Base-by-base conservation (phyloP, 2,113 vertebrate species). In the Atlantisia rogersi region DNA sequence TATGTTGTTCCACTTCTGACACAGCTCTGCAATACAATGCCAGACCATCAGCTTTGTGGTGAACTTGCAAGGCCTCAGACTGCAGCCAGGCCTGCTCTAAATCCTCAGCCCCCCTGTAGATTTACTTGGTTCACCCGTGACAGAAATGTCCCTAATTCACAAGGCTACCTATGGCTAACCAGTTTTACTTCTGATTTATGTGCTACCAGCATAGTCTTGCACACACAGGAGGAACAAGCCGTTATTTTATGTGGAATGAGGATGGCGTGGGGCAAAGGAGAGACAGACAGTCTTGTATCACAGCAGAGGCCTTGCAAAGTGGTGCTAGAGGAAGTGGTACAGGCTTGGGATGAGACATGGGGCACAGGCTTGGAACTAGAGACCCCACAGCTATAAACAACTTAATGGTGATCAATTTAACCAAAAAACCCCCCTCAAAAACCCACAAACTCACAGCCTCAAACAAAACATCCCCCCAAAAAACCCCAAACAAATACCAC, bases 321-420 rank as follows among this genome's bases (percentile, higher is more conserved):
- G 21, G 52, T 26, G n/a, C 39, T 0, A 0, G 31, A 44, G n/a
- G 50, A 35, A 2, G 13, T 22, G 6, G 8, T 9, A 12, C 15
- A 13, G 28, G 44, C n/a, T 12, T 74, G 39, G 28, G 28, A 28
- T 7, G 37, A 56, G 59, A 73, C 17, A 9, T 76, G 28, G 15
- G 17, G 12, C 20, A 35, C 18, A 52, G 17, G 31, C 69, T 37
- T 42, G 62, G 55, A 26, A 71, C 13, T 5, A 4, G 58, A 60
- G 40, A 68, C 5, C 25, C 26, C 13, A 7, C 31, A 39, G 39
- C 29, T 39, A 15, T 39, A 59, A 65, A 40, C 24, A 37, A 22
- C 26, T 50, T 16, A 22, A 29, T 12, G 21, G 12, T 3, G 10
- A 40, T 40, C 62, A 37, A 52, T 52, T 25, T 52, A 52, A 52